Conservation (phyloP, 2,797 vertebrate species). For the Muscicapa comitata region DNA sequence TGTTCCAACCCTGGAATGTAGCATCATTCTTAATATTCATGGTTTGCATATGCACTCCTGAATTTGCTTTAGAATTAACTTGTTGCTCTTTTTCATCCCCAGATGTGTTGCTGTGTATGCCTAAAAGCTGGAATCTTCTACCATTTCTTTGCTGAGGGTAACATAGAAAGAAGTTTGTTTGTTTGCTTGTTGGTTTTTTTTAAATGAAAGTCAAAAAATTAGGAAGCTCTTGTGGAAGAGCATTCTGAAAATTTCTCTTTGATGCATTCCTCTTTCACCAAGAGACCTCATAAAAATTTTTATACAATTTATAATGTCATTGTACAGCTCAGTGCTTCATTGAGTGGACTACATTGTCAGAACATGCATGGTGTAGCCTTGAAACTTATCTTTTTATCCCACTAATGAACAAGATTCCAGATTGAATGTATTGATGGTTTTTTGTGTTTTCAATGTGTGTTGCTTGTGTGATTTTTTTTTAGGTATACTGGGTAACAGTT, state of each 20-base stretch:
- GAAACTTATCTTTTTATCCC: neutral
- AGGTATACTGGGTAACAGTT: neutral
- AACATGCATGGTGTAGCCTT: neutral
- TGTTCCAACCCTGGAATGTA: neutral
- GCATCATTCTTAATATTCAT: neutral
- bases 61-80: neutral
- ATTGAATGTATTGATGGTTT: neutral
- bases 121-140: neutral
- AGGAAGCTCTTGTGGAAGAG: neutral
- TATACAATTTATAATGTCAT: neutral
- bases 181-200: no score
- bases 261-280: neutral
- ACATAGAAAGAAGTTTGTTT: neutral
- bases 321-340: neutral
- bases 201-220: neutral
- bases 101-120: neutral
- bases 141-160: neutral
- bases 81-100: neutral
- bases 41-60: neutral
- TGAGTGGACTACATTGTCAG: neutral
- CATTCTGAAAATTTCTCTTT: neutral
- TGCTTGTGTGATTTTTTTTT: neutral
- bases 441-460: neutral
- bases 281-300: neutral
- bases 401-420: rapidly evolving